A percentile compares a stretch with the other conserved stretches of the same genome.
These are phyloP conservation scores for Pipra filicauda DNA, from an alignment of 2,113 vertebrate genomes.

Conservation along the genomic window DNA sequence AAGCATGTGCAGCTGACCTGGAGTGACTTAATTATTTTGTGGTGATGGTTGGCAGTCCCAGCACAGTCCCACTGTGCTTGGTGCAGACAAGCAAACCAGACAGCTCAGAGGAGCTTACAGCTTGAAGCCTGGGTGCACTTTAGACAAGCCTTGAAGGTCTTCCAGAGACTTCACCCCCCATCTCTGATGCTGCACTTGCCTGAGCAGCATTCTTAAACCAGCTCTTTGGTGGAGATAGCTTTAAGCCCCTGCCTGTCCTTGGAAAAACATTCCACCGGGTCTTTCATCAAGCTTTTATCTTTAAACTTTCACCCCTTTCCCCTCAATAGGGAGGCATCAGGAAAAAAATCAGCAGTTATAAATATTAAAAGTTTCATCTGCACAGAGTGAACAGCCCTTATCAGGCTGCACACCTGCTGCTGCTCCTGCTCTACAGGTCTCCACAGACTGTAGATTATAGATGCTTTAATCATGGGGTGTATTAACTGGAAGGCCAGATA, in stretches of 20 bases:
- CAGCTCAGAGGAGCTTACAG: background rate
- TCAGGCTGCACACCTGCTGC: constrained; percentile 53
- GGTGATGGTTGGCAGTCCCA: background rate
- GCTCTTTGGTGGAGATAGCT: background rate
- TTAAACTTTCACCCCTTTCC: background rate
- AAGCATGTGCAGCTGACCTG: background rate
- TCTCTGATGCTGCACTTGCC: background rate
- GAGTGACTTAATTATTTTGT: background rate
- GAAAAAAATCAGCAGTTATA: constrained; percentile 33
- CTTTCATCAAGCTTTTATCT: constrained; percentile 52
- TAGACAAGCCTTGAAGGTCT: background rate
- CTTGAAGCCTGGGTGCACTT: background rate
- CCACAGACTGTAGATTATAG: constrained; percentile 54
- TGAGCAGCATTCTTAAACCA: background rate
- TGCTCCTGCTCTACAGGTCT: constrained; percentile 32
- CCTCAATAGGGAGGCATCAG: background rate
- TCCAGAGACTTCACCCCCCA: background rate
- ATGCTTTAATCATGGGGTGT: constrained; percentile 48
- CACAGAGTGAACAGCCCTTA: constrained; percentile 30
- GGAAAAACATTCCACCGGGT: constrained; percentile 3
- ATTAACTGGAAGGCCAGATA: constrained; percentile 49
- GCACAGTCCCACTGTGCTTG: background rate
- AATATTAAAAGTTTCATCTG: constrained; percentile 61
- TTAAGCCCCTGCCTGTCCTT: constrained; percentile 20
- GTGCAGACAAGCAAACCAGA: background rate